These are phyloP conservation scores for Saguinus midas DNA, from an alignment of 2,113 vertebrate species.

Conservation along the genomic window DNA sequence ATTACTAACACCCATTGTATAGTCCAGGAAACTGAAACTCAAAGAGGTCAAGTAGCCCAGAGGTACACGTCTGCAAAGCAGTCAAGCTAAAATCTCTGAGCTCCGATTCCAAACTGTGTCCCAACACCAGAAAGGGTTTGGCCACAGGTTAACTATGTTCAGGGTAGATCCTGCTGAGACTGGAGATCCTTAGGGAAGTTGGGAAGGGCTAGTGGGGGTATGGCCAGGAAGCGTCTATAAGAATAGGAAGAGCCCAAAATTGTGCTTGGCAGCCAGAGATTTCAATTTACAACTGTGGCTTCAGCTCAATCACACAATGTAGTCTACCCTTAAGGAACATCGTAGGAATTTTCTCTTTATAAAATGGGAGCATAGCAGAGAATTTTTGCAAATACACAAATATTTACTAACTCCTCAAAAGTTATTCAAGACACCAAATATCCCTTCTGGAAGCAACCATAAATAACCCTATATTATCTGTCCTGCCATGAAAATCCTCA, in stretches of 20 bases:
- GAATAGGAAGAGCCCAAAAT: not conserved
- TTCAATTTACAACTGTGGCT: not conserved
- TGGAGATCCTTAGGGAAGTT: not conserved
- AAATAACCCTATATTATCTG: not conserved
- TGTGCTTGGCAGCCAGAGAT: not conserved
- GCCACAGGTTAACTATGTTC: not conserved
- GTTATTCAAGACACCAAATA: not conserved
- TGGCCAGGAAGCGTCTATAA: not conserved
- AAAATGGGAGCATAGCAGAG: slow-evolving; percentile 7
- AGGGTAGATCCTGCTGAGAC: not conserved
- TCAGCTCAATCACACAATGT: not conserved
- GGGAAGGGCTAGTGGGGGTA: not conserved
- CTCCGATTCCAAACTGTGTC: not conserved
- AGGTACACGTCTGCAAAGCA: not conserved
- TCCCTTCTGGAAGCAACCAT: not conserved
- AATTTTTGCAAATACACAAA: slow-evolving; percentile 14
- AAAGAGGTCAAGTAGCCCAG: not conserved
- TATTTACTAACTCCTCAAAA: slow-evolving; percentile 9
- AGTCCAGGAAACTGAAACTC: slow-evolving; percentile 22
- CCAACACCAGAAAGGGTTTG: not conserved
- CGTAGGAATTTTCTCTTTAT: not conserved
- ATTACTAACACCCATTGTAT: not conserved
- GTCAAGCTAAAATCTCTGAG: not conserved
- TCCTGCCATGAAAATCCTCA: not conserved
- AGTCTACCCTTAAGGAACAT: not conserved